Evolutionary conservation across 2,113 vertebrate species (phyloP), one percentile per base, ranked within the genome.

Genomic region (Parus major): DNA sequence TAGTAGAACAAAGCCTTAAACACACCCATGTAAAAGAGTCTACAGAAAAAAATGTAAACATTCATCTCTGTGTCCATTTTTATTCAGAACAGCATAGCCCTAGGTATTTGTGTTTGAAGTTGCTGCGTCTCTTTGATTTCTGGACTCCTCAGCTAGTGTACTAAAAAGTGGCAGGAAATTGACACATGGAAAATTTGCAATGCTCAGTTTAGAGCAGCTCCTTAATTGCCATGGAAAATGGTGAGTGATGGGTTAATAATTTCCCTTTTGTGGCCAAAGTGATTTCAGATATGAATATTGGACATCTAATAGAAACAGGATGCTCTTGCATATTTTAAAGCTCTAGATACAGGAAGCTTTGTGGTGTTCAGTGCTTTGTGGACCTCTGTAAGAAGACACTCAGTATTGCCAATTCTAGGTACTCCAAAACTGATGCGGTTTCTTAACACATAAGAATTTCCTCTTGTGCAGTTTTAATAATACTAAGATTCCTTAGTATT

Each of bases 161-260:
- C 87, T 92, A 61, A 87, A 81, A 92, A 60, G 46, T 22, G 57
- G 42, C 63, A 95, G 66, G 46, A 96, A 94, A 90, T 31, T 88
- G 91, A 84, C 76, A 87, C 59, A 31, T 5, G 9, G 49, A 60
- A 86, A 63, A 90, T 92, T 71, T 9, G 3, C 42, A 92, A 36
- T 80, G 75, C 56, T 95, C 47, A 46, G 29, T 90, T 93, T 81
- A 84, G 82, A 86, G 80, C 50, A 84, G 68, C 28, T 86, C 59
- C 46, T 92, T 93, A 95, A 96, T 91, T 77, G 90, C 56, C 60
- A 31, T 0, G 41, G 82, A 81, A 93, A 92, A 96, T 86, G 64
- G 52, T 87, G 65, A 93, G 42, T 35, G 78, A 90, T 52, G 4
- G 53, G 59, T 94, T 82, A 92, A 92, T 95, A 82, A 93, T 88